Conservation (phyloP, 2,797 vertebrate genomes). For the Alexandromys oeconomus region DNA sequence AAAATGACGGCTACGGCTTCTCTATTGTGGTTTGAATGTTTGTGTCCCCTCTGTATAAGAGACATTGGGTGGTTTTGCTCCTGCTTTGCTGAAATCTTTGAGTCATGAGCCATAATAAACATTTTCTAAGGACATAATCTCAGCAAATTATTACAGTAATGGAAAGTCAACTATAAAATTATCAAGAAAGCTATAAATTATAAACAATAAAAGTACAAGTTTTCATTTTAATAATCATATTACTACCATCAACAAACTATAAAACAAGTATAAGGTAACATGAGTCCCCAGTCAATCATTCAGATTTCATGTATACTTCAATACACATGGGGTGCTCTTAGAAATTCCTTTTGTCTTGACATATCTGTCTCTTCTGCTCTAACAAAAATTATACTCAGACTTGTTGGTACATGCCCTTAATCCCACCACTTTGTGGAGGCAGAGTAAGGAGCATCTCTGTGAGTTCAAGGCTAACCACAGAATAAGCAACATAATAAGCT, state of each 20-base stretch:
- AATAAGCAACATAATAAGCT: neutral
- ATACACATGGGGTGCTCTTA: neutral
- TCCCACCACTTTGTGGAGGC: too few species aligned
- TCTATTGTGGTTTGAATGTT: neutral
- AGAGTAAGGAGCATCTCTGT: neutral
- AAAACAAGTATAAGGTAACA: neutral
- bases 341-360: neutral
- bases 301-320: neutral
- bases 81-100: neutral
- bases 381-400: neutral
- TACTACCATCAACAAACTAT: neutral
- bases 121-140: neutral
- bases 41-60: neutral
- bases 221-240: neutral
- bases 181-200: neutral
- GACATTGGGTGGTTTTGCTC: neutral
- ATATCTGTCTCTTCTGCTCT: neutral
- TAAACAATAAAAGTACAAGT: slow-evolving; percentile 9
- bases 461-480: neutral
- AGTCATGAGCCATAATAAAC: neutral
- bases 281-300: neutral
- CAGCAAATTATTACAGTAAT: neutral
- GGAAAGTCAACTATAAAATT: neutral
- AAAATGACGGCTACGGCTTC: neutral
- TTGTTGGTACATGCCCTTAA: neutral